Conservation (phyloP, 2,888 invertebrate genomes). For the Drosophila kanekoi region DNA sequence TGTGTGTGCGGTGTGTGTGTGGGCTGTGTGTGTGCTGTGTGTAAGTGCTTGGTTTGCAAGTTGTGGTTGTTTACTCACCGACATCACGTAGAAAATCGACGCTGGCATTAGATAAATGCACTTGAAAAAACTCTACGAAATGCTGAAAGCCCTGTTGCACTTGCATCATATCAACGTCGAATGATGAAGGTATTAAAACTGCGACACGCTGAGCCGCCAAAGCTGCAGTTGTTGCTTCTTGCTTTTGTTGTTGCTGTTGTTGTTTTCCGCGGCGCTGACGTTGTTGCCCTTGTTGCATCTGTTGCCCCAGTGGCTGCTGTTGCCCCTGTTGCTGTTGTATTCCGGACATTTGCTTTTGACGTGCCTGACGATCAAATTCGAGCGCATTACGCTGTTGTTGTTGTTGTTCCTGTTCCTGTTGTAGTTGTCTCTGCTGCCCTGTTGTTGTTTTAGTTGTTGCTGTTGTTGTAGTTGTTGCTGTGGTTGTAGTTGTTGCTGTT, state of each 20-base stretch:
- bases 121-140: slow-evolving; percentile 83
- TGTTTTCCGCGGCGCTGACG: slow-evolving; percentile 2
- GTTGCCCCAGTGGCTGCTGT: slow-evolving; percentile 27
- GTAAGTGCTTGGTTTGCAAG: background rate
- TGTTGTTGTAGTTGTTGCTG: slow-evolving; percentile 28
- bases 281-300: slow-evolving; percentile 19
- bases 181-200: slow-evolving; percentile 80
- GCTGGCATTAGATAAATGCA: slow-evolving; percentile 79
- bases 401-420: slow-evolving; percentile 28
- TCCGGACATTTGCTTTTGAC: slow-evolving; percentile 57
- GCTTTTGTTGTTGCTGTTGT: slow-evolving; percentile 26
- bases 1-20: slow-evolving; percentile 6
- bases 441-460: slow-evolving; percentile 27
- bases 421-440: slow-evolving; percentile 17
- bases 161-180: slow-evolving; percentile 78
- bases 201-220: slow-evolving; percentile 69
- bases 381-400: slow-evolving; percentile 54
- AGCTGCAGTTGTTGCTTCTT: slow-evolving; percentile 14
- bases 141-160: slow-evolving; percentile 83
- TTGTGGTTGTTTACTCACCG: slow-evolving; percentile 75
- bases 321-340: slow-evolving; percentile 34
- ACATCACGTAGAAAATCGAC: slow-evolving; percentile 83
- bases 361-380: slow-evolving; percentile 62
- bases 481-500: slow-evolving; percentile 28
- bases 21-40: background rate